These are phyloP conservation scores for Aelia acuminata DNA, from an alignment of 2,888 invertebrate genomes.

Conservation along the genomic window DNA sequence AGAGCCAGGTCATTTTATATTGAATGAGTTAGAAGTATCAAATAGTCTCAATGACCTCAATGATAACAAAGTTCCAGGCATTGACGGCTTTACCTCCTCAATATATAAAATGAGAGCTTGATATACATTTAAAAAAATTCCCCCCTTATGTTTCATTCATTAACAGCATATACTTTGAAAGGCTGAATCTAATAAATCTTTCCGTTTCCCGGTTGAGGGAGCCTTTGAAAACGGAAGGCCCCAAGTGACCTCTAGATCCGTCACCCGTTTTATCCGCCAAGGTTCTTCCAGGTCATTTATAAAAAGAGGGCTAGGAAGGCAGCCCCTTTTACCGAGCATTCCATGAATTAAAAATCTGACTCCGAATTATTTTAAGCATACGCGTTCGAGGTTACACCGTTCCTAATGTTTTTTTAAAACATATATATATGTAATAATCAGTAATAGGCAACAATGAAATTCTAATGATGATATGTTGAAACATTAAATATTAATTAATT, in stretches of 20 bases:
- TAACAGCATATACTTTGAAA: not conserved
- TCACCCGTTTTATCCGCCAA: not conserved
- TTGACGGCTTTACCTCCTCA: too few relatives aligned
- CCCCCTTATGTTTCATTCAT: not conserved
- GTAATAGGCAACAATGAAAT: too few relatives aligned
- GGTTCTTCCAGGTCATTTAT: slow-evolving; percentile 36
- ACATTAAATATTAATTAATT: too few relatives aligned
- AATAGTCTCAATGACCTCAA: too few relatives aligned
- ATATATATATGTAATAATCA: too few relatives aligned
- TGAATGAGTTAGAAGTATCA: too few relatives aligned
- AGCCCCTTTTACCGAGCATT: not conserved
- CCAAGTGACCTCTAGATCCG: slow-evolving; percentile 3
- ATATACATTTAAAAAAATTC: not conserved
- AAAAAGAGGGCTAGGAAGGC: not conserved
- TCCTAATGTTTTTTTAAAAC: too few relatives aligned
- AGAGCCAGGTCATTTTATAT: too few relatives aligned
- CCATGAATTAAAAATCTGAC: not conserved
- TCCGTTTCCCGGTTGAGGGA: not conserved
- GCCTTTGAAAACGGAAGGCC: not conserved
- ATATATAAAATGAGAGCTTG: not conserved
- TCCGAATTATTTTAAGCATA: not conserved
- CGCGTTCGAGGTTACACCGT: not conserved
- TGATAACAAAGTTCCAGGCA: too few relatives aligned
- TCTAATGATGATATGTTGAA: too few relatives aligned
- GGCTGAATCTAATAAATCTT: not conserved